A percentile compares a stretch with the other conserved stretches of the same genome.
These are phyloP conservation scores for Erinaceus europaeus DNA, from an alignment of 2,113 vertebrate species.

Conservation along the genomic window DNA sequence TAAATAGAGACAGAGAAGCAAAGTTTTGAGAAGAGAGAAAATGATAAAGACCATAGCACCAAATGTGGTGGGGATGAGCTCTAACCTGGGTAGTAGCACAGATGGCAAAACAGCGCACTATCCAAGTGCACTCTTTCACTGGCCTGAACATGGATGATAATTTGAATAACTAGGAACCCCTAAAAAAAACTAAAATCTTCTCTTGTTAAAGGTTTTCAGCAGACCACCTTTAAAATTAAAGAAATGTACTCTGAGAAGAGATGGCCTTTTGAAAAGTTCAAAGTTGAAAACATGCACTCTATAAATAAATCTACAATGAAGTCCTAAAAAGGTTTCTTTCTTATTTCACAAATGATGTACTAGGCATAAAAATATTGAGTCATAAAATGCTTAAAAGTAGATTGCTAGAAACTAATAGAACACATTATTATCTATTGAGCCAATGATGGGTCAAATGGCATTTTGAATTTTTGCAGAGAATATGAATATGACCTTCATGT, in stretches of 20 bases:
- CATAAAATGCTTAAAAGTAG: slow-evolving; percentile 82
- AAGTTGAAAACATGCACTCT: slow-evolving; percentile 74
- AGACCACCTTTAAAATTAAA: slow-evolving; percentile 58
- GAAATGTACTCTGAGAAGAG: slow-evolving; percentile 68
- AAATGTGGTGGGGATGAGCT: too few species aligned
- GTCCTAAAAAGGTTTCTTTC: slow-evolving; percentile 79
- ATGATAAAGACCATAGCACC: too few species aligned
- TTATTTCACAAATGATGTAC: slow-evolving; percentile 78
- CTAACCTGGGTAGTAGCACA: too few species aligned
- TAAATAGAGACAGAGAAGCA: too few species aligned
- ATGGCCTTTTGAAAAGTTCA: slow-evolving; percentile 76
- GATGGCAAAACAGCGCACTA: too few species aligned
- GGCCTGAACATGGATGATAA: slow-evolving; percentile 44
- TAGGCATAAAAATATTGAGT: slow-evolving; percentile 79
- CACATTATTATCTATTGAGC: slow-evolving; percentile 80
- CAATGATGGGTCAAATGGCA: slow-evolving; percentile 81
- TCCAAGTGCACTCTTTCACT: too few species aligned
- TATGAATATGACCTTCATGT: slow-evolving; percentile 80
- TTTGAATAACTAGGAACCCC: slow-evolving; percentile 56
- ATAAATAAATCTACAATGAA: slow-evolving; percentile 82
- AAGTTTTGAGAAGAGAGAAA: too few species aligned
- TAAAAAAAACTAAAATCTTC: slow-evolving; percentile 55
- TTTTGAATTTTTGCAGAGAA: slow-evolving; percentile 76
- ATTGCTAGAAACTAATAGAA: slow-evolving; percentile 79
- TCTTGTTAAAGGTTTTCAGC: slow-evolving; percentile 54